Conservation (phyloP, 2,113 vertebrate species). For the Leptodactylus fuscus region DNA sequence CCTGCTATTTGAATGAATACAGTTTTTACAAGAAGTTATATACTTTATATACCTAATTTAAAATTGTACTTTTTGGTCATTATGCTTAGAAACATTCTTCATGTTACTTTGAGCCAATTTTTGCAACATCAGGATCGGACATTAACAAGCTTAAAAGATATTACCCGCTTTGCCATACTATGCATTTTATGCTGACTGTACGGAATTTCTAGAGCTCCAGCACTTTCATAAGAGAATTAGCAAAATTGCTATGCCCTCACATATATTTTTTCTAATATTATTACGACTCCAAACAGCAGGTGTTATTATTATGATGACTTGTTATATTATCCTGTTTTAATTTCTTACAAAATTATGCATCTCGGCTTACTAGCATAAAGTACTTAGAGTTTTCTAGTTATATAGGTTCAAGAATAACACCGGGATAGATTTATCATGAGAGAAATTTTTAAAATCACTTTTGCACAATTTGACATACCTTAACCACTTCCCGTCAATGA, state of each 20-base stretch:
- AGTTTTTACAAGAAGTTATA: too few relatives aligned
- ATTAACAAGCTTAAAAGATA: conserved; percentile 80
- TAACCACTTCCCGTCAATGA: too few relatives aligned
- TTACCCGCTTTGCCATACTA: conserved; percentile 74
- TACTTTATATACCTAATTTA: conserved; percentile 56
- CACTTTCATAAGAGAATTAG: conserved; percentile 77
- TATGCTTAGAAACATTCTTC: conserved; percentile 67
- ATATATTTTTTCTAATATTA: conserved; percentile 80
- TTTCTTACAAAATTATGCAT: neutral
- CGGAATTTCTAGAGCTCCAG: conserved; percentile 70
- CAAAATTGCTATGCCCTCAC: conserved; percentile 77
- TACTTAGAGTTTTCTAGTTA: too few relatives aligned
- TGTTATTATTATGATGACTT: conserved; percentile 74
- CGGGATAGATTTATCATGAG: too few relatives aligned
- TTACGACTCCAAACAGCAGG: conserved; percentile 72
- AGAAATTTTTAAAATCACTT: too few relatives aligned
- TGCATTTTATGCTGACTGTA: conserved; percentile 70
- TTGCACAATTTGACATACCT: too few relatives aligned
- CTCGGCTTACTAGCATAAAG: too few relatives aligned
- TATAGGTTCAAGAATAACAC: neutral
- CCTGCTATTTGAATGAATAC: too few relatives aligned
- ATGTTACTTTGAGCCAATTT: conserved; percentile 71
- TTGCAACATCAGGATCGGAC: conserved; percentile 77
- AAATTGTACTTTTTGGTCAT: conserved; percentile 67
- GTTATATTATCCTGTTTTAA: neutral